These are phyloP conservation scores for Apodemus speciosus DNA, from an alignment of 2,113 vertebrate species.

Conservation along the genomic window DNA sequence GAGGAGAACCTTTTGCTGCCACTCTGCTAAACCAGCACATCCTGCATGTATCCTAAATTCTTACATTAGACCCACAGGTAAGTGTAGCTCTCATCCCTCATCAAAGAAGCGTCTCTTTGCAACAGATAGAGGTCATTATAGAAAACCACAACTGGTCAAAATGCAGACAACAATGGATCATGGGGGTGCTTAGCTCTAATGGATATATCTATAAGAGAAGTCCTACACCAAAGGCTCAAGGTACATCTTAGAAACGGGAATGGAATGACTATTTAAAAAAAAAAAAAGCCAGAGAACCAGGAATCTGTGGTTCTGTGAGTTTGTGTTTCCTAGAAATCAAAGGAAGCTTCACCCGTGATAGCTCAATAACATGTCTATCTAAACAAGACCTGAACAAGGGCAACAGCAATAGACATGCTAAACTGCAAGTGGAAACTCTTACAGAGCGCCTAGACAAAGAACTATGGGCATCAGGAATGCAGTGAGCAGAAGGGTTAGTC, in stretches of 20 bases:
- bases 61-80: not conserved
- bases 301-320: not conserved
- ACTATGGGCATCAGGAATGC: not conserved
- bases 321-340: not conserved
- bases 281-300: not conserved
- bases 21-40: not conserved
- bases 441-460: not conserved
- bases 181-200: not conserved
- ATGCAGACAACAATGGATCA: not conserved
- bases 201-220: not conserved
- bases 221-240: not conserved
- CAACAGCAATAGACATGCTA: not conserved
- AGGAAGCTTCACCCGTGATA: not conserved
- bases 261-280: not conserved
- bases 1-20: not conserved
- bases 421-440: not conserved
- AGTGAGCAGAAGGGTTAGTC: not conserved
- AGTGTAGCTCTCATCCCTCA: not conserved
- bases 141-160: not conserved
- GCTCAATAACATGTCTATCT: not conserved
- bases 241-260: not conserved
- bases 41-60: not conserved
- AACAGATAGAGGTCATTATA: not conserved
- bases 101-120: not conserved
- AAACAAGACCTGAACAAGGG: not conserved